Percentiles rank a stretch among this genome's conserved stretches.
phyloP scores from a whole-genome alignment of 2,797 vertebrate genomes.

The Acipenser ruthenus region DNA sequence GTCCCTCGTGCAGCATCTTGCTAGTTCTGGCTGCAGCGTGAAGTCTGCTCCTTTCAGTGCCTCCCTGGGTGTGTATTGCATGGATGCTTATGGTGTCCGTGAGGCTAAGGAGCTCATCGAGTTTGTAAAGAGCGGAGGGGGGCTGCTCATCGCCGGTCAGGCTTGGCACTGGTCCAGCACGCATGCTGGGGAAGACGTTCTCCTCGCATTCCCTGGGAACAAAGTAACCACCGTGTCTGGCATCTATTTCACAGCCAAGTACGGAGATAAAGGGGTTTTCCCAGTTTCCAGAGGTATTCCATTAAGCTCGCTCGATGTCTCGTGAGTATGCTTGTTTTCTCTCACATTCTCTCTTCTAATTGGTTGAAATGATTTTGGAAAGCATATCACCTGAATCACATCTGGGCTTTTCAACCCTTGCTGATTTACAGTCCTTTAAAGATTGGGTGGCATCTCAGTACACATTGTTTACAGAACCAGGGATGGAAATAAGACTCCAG shows the following conservation, averaged over 20 bases:
- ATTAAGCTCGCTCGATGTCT: constrained; percentile 37
- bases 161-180: constrained; percentile 50
- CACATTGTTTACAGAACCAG: too few relatives aligned
- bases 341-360: too few relatives aligned
- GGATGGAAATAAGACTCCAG: too few relatives aligned
- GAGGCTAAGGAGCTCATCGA: constrained; percentile 32
- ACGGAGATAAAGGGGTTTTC: constrained; percentile 44
- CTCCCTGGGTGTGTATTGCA: constrained; percentile 45
- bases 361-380: too few relatives aligned
- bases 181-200: constrained; percentile 39
- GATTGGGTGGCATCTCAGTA: too few relatives aligned
- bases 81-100: constrained; percentile 36
- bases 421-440: too few relatives aligned
- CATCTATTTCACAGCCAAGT: constrained; percentile 48
- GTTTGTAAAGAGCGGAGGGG: constrained; percentile 47
- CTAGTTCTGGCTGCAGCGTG: constrained; percentile 24
- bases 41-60: constrained; percentile 29
- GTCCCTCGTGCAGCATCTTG: constrained; percentile 38
- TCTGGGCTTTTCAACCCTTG: too few relatives aligned
- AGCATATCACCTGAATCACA: too few relatives aligned
- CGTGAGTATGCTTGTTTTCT: constrained; percentile 38
- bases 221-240: constrained; percentile 52
- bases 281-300: constrained; percentile 51
- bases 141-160: constrained; percentile 52
- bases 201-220: constrained; percentile 55